phyloP scores from a whole-genome alignment of 2,888 invertebrate genomes.

The Cotesia congregata region DNA sequence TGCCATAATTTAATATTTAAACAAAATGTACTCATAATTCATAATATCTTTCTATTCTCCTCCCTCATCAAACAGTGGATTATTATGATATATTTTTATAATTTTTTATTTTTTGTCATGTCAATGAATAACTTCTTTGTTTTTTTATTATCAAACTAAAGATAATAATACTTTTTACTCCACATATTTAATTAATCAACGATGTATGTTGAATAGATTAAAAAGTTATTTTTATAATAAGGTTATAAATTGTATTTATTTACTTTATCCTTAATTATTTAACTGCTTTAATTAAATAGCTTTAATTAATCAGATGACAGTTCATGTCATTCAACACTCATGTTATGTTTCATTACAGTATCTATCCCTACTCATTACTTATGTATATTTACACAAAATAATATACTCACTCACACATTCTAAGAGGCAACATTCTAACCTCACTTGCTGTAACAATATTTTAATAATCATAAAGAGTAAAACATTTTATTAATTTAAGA shows the following conservation, averaged over 20 bases:
- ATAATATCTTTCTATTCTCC: neutral
- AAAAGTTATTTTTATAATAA: neutral
- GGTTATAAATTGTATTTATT: neutral
- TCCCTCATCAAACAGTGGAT: neutral
- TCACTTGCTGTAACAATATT: too few species aligned
- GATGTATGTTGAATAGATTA: neutral
- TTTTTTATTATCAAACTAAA: neutral
- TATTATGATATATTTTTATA: neutral
- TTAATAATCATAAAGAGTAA: too few species aligned
- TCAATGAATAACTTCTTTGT: neutral
- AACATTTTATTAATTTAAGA: too few species aligned
- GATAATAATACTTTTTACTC: neutral
- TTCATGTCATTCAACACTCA: neutral
- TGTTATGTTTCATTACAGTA: neutral
- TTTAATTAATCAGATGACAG: neutral
- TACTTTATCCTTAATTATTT: neutral
- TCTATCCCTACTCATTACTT: neutral
- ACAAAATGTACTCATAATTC: neutral
- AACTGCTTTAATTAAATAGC: neutral
- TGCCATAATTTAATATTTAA: conserved; percentile 51
- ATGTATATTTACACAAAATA: too few species aligned
- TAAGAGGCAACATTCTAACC: too few species aligned
- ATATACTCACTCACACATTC: too few species aligned
- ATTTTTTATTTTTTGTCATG: neutral
- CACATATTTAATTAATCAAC: neutral